A percentile compares a stretch with the other conserved stretches of the same genome.
phyloP scores from a whole-genome alignment of 1,140 invertebrate species.

The Ditylenchus dipsaci region DNA sequence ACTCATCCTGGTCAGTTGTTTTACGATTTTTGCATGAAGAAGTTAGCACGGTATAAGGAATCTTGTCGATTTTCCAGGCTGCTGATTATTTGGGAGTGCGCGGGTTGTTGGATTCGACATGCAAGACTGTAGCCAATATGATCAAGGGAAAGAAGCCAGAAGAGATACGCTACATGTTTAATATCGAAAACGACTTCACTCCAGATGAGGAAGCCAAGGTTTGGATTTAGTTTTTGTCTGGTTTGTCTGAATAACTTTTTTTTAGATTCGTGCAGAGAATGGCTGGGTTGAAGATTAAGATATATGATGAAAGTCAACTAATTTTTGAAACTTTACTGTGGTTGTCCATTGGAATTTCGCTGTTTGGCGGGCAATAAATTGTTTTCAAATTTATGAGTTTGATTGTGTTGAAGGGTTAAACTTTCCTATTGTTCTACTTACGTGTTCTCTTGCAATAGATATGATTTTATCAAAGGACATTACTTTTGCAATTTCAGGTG shows the following conservation, averaged over 20 bases:
- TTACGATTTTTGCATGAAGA: neutral
- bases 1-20: slow-evolving; percentile 67
- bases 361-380: too few species aligned
- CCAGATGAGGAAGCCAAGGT: neutral
- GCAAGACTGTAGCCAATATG: slow-evolving; percentile 98
- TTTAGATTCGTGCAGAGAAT: slow-evolving; percentile 3
- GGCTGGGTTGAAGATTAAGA: neutral
- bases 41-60: slow-evolving; percentile 22
- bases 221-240: neutral
- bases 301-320: too few species aligned
- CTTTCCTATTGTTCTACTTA: too few species aligned
- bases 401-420: too few species aligned
- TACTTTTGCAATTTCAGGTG: too few species aligned
- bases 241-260: neutral
- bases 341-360: too few species aligned
- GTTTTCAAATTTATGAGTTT: too few species aligned
- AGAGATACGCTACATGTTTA: slow-evolving; percentile 80
- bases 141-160: slow-evolving; percentile 94
- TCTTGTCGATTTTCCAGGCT: too few species aligned
- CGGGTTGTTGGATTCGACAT: slow-evolving; percentile 86
- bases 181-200: too few species aligned
- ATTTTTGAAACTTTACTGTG: neutral
- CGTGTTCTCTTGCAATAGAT: too few species aligned
- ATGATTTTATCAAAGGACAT: too few species aligned
- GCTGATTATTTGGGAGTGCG: slow-evolving; percentile 98